Percentiles rank a stretch among this genome's conserved stretches.
Conservation (phyloP, 2,888 invertebrate species). For the Agrochola circellaris region DNA sequence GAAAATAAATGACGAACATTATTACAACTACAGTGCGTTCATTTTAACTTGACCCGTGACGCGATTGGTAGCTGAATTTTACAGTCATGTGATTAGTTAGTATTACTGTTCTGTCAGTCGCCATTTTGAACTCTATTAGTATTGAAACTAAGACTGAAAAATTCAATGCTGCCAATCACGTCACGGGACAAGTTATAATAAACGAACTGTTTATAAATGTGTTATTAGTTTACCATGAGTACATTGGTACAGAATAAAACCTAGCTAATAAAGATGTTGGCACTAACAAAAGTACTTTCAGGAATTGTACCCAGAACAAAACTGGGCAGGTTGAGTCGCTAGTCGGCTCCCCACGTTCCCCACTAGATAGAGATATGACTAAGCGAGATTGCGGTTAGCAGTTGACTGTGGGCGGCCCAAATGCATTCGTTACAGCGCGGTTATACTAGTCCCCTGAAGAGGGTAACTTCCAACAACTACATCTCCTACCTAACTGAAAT, state of each 20-base stretch:
- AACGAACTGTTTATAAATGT: too few species aligned
- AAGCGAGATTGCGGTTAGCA: conserved; percentile 48
- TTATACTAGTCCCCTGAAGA: conserved; percentile 37
- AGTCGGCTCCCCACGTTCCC: conserved; percentile 10
- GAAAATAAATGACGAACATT: too few species aligned
- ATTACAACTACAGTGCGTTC: too few species aligned
- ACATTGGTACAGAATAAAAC: neutral
- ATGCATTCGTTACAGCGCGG: conserved; percentile 55
- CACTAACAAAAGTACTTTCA: conserved; percentile 16
- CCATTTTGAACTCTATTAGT: too few species aligned
- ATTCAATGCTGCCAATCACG: too few species aligned
- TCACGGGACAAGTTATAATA: too few species aligned
- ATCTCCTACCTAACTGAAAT: conserved; percentile 38
- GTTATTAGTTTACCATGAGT: neutral
- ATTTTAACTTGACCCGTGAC: too few species aligned
- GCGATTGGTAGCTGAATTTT: too few species aligned
- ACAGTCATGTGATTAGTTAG: too few species aligned
- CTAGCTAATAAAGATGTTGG: neutral
- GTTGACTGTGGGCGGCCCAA: conserved; percentile 41
- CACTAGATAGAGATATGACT: conserved; percentile 41
- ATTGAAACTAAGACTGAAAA: too few species aligned
- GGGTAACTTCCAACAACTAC: conserved; percentile 34
- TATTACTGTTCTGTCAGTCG: too few species aligned
- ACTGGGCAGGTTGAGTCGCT: conserved; percentile 22
- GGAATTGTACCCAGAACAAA: neutral